Evolutionary conservation across 1,140 invertebrate genomes (phyloP), one percentile per base, ranked within the genome.

Genomic region (Phenacoccus solenopsis): DNA sequence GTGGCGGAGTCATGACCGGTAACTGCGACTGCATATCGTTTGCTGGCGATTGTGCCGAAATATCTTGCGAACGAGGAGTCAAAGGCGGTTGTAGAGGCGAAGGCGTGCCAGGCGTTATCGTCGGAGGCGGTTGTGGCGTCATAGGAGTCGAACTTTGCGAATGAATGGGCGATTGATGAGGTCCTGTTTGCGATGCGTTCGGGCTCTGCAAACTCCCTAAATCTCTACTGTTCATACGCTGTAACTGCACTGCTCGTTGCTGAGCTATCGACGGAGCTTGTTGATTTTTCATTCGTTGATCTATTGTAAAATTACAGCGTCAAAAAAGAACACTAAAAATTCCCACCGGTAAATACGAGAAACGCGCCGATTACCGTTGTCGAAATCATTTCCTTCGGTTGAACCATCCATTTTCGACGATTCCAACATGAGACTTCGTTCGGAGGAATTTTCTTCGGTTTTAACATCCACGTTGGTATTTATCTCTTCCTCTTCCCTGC

Each of bases 1-100:
- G 59, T 28, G 81, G 82, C 9, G 83, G 83, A 76, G 59, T 64
- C 2, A 64, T 64, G 4, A 64, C 59, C 9, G 59, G 59, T 64
- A 64, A 64, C 25, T 64, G 59, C 1, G 3, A 5, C 25, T 22
- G 22, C 10, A 64, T 25, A 10, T 64, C 59, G 16, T 3, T 20
- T 10, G 59, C 13, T 1, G 38, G 38, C 38, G 59, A 64, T 22
- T 64, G 59, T 24, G 16, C 13, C 9, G 20, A 10, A 3, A 64
- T 24, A 64, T 64, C 59, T 64, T 24, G 59, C 4, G 2, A 16
- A 24, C 13, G 21, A 3, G 59, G 25, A 5, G 59, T 64, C 1
- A 3, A 22, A 3, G 38, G 38, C 21, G 25, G 4, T 20, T 64
- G 59, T 24, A 64, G 20, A 22, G 59, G 25, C 9, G 59, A 64